Percentiles rank a stretch among this genome's conserved stretches.
Conservation (phyloP, 2,113 vertebrate species). For the Fukomys damarensis region DNA sequence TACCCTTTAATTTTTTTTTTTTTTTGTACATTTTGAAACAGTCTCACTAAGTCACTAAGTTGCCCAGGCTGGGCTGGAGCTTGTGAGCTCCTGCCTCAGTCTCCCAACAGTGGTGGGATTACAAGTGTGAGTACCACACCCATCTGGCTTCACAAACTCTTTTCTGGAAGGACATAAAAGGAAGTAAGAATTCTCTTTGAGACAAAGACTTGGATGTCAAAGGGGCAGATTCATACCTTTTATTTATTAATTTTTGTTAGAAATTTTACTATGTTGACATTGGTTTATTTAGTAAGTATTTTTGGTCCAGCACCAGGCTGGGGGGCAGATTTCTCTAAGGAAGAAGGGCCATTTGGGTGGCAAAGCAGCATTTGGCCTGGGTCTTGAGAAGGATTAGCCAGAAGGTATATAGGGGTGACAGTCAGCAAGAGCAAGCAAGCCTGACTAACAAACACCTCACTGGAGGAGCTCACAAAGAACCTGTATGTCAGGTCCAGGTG, state of each 20-base stretch:
- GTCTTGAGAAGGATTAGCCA: not conserved
- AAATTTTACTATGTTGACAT: not conserved
- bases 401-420: not conserved
- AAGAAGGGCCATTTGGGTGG: not conserved
- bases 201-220: conserved; percentile 1
- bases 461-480: not conserved
- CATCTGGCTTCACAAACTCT: not conserved
- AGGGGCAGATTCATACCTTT: not conserved
- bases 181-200: conserved; percentile 21
- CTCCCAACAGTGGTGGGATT: not conserved
- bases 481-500: not conserved
- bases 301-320: not conserved
- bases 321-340: not conserved
- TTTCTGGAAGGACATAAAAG: conserved; percentile 3
- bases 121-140: not conserved
- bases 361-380: not conserved
- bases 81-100: not conserved
- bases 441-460: not conserved
- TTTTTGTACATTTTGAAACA: not conserved
- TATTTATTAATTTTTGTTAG: conserved; percentile 4
- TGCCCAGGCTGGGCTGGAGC: not conserved
- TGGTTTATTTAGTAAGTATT: conserved; percentile 26
- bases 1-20: not conserved
- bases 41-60: not conserved
- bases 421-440: not conserved